Conservation (phyloP, 2,797 vertebrate genomes). For the Intellagama lesueurii region DNA sequence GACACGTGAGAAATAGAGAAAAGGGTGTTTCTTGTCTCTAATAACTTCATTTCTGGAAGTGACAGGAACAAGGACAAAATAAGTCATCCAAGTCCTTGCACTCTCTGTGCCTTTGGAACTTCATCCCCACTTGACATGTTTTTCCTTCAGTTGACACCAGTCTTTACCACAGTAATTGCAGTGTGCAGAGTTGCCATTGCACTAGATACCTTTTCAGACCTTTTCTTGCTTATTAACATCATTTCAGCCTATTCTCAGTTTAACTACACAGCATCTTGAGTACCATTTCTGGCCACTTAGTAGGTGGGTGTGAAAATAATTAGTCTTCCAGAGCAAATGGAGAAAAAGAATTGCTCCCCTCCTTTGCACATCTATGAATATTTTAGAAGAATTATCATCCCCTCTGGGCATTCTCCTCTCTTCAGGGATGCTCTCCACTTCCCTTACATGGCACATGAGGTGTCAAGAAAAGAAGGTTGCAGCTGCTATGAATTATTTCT, state of each 20-base stretch:
- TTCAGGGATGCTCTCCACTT: slow-evolving; percentile 25
- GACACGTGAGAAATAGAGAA: not conserved
- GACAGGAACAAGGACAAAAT: not conserved
- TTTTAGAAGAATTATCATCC: not conserved
- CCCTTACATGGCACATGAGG: not conserved
- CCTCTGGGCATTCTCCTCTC: slow-evolving; percentile 3
- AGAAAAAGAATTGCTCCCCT: not conserved
- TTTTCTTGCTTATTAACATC: not conserved
- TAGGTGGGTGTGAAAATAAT: slow-evolving; percentile 39
- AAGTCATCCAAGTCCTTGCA: not conserved
- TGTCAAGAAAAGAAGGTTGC: slow-evolving; percentile 23
- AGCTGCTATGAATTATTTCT: slow-evolving; percentile 40
- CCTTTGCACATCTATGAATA: not conserved
- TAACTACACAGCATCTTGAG: slow-evolving; percentile 5
- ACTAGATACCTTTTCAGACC: not conserved
- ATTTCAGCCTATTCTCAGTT: not conserved
- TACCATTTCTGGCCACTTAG: slow-evolving; percentile 15
- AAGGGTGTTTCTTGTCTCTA: no score
- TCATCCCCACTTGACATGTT: not conserved
- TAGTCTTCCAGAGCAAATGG: not conserved
- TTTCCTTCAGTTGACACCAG: not conserved
- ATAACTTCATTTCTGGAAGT: not conserved
- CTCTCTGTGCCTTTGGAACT: not conserved
- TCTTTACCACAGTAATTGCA: not conserved
- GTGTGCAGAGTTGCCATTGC: not conserved